These are phyloP conservation scores for Notarius quadriscutis DNA, from an alignment of 2,113 vertebrate species.

Conservation along the genomic window DNA sequence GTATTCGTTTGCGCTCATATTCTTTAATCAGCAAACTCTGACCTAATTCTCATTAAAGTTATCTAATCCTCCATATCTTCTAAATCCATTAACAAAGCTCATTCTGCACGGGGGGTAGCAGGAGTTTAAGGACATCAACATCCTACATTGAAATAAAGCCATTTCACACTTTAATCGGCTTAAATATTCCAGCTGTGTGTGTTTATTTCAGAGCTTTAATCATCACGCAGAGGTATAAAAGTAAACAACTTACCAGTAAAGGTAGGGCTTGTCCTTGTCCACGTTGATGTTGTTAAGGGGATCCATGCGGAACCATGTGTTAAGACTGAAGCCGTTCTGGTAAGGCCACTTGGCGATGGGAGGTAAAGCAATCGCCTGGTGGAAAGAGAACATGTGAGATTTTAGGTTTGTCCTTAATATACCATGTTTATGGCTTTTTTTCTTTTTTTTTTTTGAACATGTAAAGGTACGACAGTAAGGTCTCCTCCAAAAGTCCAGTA, in stretches of 20 bases:
- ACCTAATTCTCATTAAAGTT: constrained; percentile 50
- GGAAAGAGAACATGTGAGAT: constrained; percentile 33
- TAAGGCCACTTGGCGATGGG: constrained; percentile 99
- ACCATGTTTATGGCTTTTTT: neutral
- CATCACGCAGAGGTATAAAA: constrained; percentile 13
- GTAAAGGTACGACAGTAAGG: neutral
- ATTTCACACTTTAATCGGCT: constrained; percentile 58
- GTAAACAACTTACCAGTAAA: constrained; percentile 87
- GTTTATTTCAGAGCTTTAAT: constrained; percentile 37
- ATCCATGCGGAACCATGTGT: constrained; percentile 99
- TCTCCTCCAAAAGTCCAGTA: neutral
- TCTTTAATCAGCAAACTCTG: constrained; percentile 62
- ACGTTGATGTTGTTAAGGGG: constrained; percentile 95
- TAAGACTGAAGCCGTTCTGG: constrained; percentile 95
- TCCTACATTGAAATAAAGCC: neutral
- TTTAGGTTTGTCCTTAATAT: neutral
- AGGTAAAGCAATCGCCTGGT: constrained; percentile 94
- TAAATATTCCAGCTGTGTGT: constrained; percentile 50
- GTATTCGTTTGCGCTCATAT: constrained; percentile 43
- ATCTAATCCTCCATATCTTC: constrained; percentile 58
- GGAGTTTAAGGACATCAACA: neutral
- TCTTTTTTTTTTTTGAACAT: too few species aligned
- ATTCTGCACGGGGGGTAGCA: constrained; percentile 6
- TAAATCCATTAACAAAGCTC: constrained; percentile 53
- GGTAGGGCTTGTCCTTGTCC: constrained; percentile 97